These are phyloP conservation scores for Argyresthia goedartella DNA, from an alignment of 2,888 invertebrate species.

Conservation along the genomic window DNA sequence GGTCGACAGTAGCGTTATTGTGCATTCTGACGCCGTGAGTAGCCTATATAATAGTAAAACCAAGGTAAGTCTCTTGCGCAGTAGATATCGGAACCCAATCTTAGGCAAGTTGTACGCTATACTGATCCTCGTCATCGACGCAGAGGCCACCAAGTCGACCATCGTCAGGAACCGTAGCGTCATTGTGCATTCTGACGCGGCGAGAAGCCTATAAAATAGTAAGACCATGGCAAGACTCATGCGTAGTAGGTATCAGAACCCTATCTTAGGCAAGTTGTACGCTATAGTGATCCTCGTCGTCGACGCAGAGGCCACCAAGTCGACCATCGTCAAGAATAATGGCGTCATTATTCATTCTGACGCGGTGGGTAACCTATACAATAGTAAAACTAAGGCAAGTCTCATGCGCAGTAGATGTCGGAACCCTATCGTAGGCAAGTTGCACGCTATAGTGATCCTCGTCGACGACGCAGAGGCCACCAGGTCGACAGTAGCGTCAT, in stretches of 20 bases:
- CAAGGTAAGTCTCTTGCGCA: conserved; percentile 81
- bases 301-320: conserved; percentile 88
- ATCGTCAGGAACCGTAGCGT: conserved; percentile 78
- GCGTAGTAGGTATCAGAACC: no score
- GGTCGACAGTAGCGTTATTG: conserved; percentile 79
- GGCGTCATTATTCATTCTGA: conserved; percentile 86
- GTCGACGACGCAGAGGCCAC: conserved; percentile 84
- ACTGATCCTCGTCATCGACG: conserved; percentile 86
- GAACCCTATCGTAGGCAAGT: no score
- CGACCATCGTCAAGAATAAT: conserved; percentile 79
- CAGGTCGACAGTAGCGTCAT: conserved; percentile 81
- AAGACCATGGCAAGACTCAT: no score
- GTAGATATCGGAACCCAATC: no score
- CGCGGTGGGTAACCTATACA: conserved; percentile 71
- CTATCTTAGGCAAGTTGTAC: no score
- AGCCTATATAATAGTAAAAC: conserved; percentile 69
- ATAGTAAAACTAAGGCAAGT: conserved; percentile 76
- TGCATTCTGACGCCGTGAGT: conserved; percentile 76
- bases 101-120: no score
- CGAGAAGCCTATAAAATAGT: conserved; percentile 30
- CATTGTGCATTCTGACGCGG: conserved; percentile 77
- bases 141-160: conserved; percentile 78
- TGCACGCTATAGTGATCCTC: no score
- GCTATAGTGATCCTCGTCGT: conserved; percentile 76
- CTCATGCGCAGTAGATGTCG: conserved; percentile 81